Evolutionary conservation across 2,113 vertebrate genomes (phyloP), one percentile per base, ranked within the genome.

Genomic region (Marmota monax): DNA sequence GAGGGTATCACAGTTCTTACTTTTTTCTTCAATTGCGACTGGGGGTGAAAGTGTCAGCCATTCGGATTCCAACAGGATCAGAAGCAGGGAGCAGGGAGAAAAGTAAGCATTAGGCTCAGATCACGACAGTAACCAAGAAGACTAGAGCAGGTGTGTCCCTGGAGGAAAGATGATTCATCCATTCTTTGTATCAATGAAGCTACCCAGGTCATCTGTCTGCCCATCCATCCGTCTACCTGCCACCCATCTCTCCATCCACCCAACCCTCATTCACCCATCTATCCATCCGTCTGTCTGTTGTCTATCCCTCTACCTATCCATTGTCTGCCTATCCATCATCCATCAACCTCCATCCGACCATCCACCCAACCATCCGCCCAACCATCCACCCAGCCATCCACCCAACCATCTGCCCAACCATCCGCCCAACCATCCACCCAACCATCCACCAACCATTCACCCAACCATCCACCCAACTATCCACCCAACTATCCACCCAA

Each of bases 21-120:
- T 94, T 96, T 96, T 97, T 84, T 97, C 94, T 84, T 88, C 42
- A 51, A 25, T 74, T n/a, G 77, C 86, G 0, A 42, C 94, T 95
- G 94, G 65, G 69, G 20, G 65, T 11, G 37, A n/a, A 69, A 45
- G 56, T 8, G 12, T 86, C 58, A 32, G 27, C 37, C 80, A n/a
- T 94, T 8, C 1, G 0, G 76, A 37, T 73, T 17, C 87, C 94
- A 61, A 22, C 37, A 88, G 92, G 80, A 84, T 27, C 48, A 70
- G 77, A 45, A 9, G 45, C 45, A 45, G 45, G 85, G n/a, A 61
- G 45, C 67, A 61, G 29, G 16, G 72, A 87, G n/a, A 94, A 17
- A 91, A 84, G 6, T 56, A 3, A 63, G 37, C 25, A 2, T 96
- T 84, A 96, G 92, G 87, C 2, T 87, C 45, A 29, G 48, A 42